phyloP scores from a whole-genome alignment of 2,888 invertebrate genomes.

The Pollenia angustigena region DNA sequence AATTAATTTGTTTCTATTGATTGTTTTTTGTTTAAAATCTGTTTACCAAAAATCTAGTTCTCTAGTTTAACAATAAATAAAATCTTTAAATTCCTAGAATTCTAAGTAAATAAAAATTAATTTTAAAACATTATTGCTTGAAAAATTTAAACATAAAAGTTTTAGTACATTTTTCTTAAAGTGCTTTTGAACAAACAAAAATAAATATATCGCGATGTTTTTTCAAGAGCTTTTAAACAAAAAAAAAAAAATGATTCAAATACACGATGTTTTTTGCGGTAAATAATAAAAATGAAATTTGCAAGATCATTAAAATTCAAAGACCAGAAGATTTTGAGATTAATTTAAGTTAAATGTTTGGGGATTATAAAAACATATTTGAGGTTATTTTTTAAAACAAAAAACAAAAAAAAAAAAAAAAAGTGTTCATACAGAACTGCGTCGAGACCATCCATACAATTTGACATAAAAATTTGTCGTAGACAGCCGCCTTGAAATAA shows the following conservation, averaged over 20 bases:
- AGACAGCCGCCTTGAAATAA: too few species aligned
- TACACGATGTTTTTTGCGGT: not conserved
- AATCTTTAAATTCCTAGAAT: not conserved
- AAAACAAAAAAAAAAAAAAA: too few species aligned
- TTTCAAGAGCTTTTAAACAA: conserved; percentile 9
- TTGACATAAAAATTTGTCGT: too few species aligned
- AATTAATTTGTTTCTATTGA: not conserved
- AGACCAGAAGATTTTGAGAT: not conserved
- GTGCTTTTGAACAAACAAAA: not conserved
- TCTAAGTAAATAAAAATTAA: not conserved
- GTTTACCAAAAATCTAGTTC: not conserved
- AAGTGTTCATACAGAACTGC: too few species aligned
- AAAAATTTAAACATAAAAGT: not conserved
- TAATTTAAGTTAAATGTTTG: not conserved
- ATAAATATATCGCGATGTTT: not conserved
- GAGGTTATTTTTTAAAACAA: not conserved
- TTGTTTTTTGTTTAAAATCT: too few species aligned
- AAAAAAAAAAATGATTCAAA: not conserved
- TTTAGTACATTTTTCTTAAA: not conserved
- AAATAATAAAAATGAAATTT: not conserved
- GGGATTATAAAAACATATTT: not conserved
- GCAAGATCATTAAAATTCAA: not conserved
- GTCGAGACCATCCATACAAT: too few species aligned
- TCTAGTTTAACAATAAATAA: not conserved
- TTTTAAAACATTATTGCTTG: not conserved